phyloP scores from a whole-genome alignment of 2,888 invertebrate genomes.

The Halictus quadricinctus region DNA sequence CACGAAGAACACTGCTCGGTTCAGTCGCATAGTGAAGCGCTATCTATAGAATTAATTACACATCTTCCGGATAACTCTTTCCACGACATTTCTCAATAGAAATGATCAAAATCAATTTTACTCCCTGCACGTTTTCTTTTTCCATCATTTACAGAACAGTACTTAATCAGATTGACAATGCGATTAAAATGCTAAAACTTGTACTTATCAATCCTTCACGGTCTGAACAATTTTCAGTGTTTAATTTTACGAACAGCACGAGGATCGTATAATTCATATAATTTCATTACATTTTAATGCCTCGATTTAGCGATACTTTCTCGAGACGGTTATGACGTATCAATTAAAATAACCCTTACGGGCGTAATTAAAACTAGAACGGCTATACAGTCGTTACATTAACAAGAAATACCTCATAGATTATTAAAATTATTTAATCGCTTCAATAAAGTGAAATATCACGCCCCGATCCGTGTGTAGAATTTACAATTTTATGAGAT shows the following conservation, averaged over 20 bases:
- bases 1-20: conserved; percentile 71
- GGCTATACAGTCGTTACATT: background rate
- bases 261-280: no score
- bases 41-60: conserved; percentile 26
- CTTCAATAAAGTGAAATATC: background rate
- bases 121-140: background rate
- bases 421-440: background rate
- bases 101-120: background rate
- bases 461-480: background rate
- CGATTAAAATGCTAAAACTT: background rate
- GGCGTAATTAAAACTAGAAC: no score
- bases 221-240: background rate
- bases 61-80: background rate
- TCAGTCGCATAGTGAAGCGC: conserved; percentile 73
- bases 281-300: background rate
- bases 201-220: no score
- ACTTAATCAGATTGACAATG: background rate
- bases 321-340: no score
- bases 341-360: no score
- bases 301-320: background rate
- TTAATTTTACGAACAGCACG: no score
- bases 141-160: background rate
- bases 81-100: background rate
- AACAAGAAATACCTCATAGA: background rate
- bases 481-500: background rate